Evolutionary conservation across 2,113 vertebrate genomes (phyloP), one percentile per base, ranked within the genome.

Genomic region (Vicugna pacos): DNA sequence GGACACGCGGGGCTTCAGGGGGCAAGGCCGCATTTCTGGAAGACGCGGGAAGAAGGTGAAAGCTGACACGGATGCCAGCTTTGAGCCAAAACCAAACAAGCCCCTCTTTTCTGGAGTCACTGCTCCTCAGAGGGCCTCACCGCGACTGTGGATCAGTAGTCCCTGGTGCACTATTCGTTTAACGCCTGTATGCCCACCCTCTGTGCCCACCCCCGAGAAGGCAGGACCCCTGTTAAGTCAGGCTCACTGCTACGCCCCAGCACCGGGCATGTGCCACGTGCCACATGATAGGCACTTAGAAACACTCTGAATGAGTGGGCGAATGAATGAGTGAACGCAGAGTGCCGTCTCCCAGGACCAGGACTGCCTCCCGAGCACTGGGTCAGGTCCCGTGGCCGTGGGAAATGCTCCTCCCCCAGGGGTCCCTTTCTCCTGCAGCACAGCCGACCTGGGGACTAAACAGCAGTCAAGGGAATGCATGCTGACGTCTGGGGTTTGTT

Each of bases 391-490:
- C 3, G 0, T 3, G 30, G 13, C n/a, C 30, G 12, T 0, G 17
- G 46, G 54, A 77, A 62, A 48, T 7, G 17, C 64, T 13, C 14
- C 14, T 17, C 77, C 5, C 56, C 5, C 56, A 60, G 9, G 26
- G 56, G 6, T 58, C 24, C 70, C 85, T 6, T n/a, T 16, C 8
- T 4, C 6, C 77, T 16, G 8, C 5, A 6, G 30, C 16, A 38
- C 19, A 3, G 11, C 9, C 3, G 0, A 4, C 6, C 3, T 0
- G 0, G 8, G 2, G 19, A 30, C 24, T 56, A 22, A 26, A 54
- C 0, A 76, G 42, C 20, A 48, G 65, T 35, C 83, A 17, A 0
- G 3, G 54, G 60, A 12, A n/a, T 4, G 1, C 0, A 5, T 1
- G 30, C 8, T 30, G 93, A 54, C 3, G 0, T 1, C 65, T 32